Evolutionary conservation across 2,888 invertebrate genomes (phyloP).

Genomic region (Esperia sulphurella): DNA sequence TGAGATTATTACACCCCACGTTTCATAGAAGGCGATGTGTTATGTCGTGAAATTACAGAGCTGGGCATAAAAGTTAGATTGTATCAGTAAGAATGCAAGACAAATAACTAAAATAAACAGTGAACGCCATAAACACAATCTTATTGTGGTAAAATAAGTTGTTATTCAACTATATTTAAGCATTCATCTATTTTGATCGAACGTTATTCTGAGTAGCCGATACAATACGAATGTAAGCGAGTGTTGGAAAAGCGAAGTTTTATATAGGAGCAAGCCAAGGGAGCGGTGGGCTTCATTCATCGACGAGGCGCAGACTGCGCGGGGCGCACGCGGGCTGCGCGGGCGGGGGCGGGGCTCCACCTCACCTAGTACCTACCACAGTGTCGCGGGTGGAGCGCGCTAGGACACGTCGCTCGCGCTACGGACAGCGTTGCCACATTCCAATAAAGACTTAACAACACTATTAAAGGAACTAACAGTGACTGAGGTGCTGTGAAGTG

Average conservation of each 20-base stretch:
- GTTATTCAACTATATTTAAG: constrained; percentile 41
- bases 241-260: constrained; percentile 49
- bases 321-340: constrained; percentile 30
- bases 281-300: constrained; percentile 65
- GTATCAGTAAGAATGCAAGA: neutral
- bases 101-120: neutral
- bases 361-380: constrained; percentile 52
- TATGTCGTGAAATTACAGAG: too few species aligned
- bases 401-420: constrained; percentile 11
- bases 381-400: constrained; percentile 34
- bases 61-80: too few species aligned
- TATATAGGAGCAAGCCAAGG: constrained; percentile 42
- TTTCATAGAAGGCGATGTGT: too few species aligned
- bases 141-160: neutral
- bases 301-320: constrained; percentile 64
- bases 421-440: neutral
- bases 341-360: constrained; percentile 35
- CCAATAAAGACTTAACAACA: neutral
- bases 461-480: neutral
- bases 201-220: constrained; percentile 53
- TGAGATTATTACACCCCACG: too few species aligned
- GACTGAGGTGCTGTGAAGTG: constrained; percentile 6
- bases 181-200: constrained; percentile 62
- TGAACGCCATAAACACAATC: too few species aligned
- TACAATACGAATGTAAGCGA: constrained; percentile 58